phyloP scores from a whole-genome alignment of 2,888 invertebrate genomes.

The Biston betularia region DNA sequence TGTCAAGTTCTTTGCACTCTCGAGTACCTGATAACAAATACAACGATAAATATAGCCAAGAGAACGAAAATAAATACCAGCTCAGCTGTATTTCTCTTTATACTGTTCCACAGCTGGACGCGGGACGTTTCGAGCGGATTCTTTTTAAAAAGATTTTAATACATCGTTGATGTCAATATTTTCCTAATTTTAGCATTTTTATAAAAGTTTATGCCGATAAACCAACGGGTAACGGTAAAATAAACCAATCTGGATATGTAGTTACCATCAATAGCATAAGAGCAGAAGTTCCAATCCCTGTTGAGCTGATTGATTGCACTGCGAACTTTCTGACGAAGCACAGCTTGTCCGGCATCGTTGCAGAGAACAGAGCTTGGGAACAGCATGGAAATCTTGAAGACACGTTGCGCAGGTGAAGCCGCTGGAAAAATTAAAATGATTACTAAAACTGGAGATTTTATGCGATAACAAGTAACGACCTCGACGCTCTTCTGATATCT shows the following conservation, averaged over 20 bases:
- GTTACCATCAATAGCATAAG: constrained; percentile 93
- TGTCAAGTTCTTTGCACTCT: constrained; percentile 95
- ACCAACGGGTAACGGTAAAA: too few relatives aligned
- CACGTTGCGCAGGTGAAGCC: constrained; percentile 96
- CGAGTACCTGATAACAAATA: constrained; percentile 84
- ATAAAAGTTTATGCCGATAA: too few relatives aligned
- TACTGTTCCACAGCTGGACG: too few relatives aligned
- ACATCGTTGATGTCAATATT: too few relatives aligned
- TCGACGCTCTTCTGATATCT: too few relatives aligned
- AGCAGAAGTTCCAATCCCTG: constrained; percentile 98
- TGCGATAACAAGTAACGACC: too few relatives aligned
- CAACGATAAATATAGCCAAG: not conserved
- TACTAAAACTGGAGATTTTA: not conserved
- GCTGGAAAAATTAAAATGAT: constrained; percentile 75
- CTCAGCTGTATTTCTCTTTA: too few relatives aligned
- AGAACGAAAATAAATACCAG: too few relatives aligned
- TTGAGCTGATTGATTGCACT: constrained; percentile 96
- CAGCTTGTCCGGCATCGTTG: constrained; percentile 97
- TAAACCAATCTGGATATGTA: too few relatives aligned
- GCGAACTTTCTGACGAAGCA: constrained; percentile 94
- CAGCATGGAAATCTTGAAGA: constrained; percentile 96
- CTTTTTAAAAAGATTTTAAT: too few relatives aligned
- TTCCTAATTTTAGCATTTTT: too few relatives aligned
- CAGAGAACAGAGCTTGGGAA: constrained; percentile 99
- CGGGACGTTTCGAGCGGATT: too few relatives aligned